Conservation (phyloP, 2,797 vertebrate genomes). For the Kryptopterus vitreolus region DNA sequence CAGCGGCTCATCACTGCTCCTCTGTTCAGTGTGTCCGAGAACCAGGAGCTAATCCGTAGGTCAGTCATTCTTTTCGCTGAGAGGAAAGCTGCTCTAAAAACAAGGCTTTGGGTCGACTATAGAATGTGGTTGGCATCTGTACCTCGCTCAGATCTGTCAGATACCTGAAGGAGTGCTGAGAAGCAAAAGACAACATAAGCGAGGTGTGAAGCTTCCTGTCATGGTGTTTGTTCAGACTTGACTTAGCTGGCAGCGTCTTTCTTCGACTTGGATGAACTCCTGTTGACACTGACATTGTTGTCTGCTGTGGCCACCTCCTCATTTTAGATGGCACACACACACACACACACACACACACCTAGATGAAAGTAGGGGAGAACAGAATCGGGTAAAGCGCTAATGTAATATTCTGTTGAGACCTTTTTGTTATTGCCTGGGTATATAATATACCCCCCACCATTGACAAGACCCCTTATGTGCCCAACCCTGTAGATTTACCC, state of each 20-base stretch:
- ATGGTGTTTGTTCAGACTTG: slow-evolving; percentile 86
- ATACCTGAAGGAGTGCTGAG: slow-evolving; percentile 32
- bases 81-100: slow-evolving; percentile 22
- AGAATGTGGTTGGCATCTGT: slow-evolving; percentile 34
- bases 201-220: slow-evolving; percentile 65
- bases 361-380: not conserved
- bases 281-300: slow-evolving; percentile 79
- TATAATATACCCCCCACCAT: not conserved
- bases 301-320: slow-evolving; percentile 65
- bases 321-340: slow-evolving; percentile 56
- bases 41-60: slow-evolving; percentile 27
- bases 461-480: not conserved
- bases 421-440: not conserved
- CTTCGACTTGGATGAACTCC: slow-evolving; percentile 88
- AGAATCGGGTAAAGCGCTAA: not conserved
- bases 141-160: slow-evolving; percentile 34
- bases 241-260: slow-evolving; percentile 80
- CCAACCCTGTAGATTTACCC: not conserved
- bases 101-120: slow-evolving; percentile 30
- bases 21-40: slow-evolving; percentile 7
- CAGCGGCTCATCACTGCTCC: not conserved
- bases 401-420: not conserved
- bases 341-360: slow-evolving; percentile 18
- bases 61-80: slow-evolving; percentile 26
- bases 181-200: slow-evolving; percentile 29